Conservation (phyloP, 1,140 invertebrate species). For the Achatina immaculata region DNA sequence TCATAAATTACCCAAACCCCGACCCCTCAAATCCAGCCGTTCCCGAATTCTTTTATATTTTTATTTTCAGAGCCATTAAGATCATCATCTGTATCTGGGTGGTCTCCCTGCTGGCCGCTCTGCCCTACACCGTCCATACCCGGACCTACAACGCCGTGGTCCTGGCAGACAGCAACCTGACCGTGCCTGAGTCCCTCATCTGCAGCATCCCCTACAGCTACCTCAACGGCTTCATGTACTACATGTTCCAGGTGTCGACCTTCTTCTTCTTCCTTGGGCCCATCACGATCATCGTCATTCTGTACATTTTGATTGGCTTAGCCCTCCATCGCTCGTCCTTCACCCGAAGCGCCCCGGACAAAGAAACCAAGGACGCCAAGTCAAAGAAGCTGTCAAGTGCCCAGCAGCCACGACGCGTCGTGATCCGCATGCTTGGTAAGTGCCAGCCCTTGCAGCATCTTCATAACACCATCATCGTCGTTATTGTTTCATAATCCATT, state of each 20-base stretch:
- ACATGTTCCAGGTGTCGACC: constrained; percentile 66
- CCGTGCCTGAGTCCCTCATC: constrained; percentile 61
- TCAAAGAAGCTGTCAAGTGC: too few species aligned
- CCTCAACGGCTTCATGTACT: constrained; percentile 53
- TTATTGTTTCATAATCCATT: too few species aligned
- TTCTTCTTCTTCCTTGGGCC: constrained; percentile 71
- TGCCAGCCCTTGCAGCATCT: too few species aligned
- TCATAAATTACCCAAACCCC: too few species aligned
- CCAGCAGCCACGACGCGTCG: constrained; percentile 54
- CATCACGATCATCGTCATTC: constrained; percentile 69
- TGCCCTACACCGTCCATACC: constrained; percentile 76
- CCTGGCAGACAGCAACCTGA: constrained; percentile 44
- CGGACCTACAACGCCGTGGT: constrained; percentile 56
- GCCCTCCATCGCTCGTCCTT: constrained; percentile 63
- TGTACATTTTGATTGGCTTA: constrained; percentile 71
- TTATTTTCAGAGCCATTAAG: constrained; percentile 80
- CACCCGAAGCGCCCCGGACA: constrained; percentile 45
- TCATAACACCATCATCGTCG: too few species aligned
- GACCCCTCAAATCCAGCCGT: too few species aligned
- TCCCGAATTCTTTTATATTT: too few species aligned
- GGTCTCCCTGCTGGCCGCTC: constrained; percentile 81
- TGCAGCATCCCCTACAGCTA: constrained; percentile 64
- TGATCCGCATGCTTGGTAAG: constrained; percentile 63
- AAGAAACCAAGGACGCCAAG: constrained; percentile 39
- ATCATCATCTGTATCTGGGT: constrained; percentile 87